Evolutionary conservation across 2,113 vertebrate species (phyloP).

Genomic region (Mirounga angustirostris): DNA sequence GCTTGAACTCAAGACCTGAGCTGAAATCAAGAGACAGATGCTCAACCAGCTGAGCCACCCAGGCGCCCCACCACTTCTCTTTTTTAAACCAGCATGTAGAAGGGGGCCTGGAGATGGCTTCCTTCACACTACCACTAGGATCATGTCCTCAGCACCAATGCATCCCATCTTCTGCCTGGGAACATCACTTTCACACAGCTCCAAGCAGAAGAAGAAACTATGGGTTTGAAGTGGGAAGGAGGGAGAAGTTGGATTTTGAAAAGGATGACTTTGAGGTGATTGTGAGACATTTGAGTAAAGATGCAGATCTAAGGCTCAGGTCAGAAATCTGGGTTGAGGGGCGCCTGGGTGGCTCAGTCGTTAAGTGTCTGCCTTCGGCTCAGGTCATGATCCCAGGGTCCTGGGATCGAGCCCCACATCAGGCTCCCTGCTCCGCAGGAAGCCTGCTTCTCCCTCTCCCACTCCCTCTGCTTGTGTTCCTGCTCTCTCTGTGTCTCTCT

Average conservation of each 20-base stretch:
- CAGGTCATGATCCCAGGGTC: too few relatives aligned
- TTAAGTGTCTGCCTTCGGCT: too few relatives aligned
- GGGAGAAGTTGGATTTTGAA: background rate
- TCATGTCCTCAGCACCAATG: background rate
- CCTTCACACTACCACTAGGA: background rate
- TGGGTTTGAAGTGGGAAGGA: background rate
- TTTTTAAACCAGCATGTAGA: background rate
- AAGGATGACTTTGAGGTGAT: background rate
- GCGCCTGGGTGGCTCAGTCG: too few relatives aligned
- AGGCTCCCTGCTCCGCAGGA: too few relatives aligned
- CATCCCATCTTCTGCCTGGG: background rate
- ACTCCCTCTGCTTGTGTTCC: too few relatives aligned
- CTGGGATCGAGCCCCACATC: too few relatives aligned
- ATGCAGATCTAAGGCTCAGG: background rate
- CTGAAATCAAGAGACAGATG: background rate
- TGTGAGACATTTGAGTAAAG: background rate
- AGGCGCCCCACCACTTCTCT: background rate
- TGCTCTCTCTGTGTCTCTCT: too few relatives aligned
- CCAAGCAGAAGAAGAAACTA: background rate
- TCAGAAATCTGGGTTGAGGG: background rate
- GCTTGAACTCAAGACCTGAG: background rate
- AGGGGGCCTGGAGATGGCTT: background rate
- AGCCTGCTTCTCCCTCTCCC: too few relatives aligned
- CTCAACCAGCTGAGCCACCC: background rate
- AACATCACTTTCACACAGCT: background rate